Conservation (phyloP, 2,888 invertebrate species). For the Luffia ferchaultella region DNA sequence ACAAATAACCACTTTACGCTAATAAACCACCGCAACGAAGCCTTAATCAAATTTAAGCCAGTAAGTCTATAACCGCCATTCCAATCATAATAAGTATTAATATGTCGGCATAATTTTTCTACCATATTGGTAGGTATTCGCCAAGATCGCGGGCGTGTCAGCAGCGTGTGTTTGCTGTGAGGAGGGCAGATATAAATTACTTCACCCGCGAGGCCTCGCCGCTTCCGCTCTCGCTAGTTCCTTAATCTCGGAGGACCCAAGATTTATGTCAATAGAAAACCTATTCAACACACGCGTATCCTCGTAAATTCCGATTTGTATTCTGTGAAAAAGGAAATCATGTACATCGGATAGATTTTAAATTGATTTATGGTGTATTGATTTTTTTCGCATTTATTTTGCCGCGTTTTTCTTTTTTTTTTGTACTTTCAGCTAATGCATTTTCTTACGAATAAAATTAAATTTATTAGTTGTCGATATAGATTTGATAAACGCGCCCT, state of each 20-base stretch:
- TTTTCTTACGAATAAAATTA: too few species aligned
- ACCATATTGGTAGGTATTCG: background rate
- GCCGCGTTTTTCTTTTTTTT: too few species aligned
- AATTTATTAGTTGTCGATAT: too few species aligned
- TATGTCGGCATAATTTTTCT: background rate
- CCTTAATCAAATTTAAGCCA: too few species aligned
- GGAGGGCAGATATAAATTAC: slow-evolving; percentile 39
- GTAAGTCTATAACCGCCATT: too few species aligned
- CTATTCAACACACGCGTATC: background rate
- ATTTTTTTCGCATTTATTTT: too few species aligned
- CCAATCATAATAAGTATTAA: too few species aligned
- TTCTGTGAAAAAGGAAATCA: background rate
- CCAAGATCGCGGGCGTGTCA: background rate
- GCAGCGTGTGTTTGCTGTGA: background rate
- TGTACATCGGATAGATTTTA: background rate
- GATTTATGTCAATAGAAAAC: slow-evolving; percentile 52
- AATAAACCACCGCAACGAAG: too few species aligned
- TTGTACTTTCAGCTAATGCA: too few species aligned
- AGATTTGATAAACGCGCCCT: too few species aligned
- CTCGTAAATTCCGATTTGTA: background rate
- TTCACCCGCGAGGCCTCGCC: slow-evolving; percentile 33
- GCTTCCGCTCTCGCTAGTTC: slow-evolving; percentile 25
- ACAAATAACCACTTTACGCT: too few species aligned
- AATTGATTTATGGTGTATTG: background rate
- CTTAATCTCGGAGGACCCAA: slow-evolving; percentile 12